Evolutionary conservation across 1,140 invertebrate species (phyloP).

Genomic region (Euura saliciscinereae): DNA sequence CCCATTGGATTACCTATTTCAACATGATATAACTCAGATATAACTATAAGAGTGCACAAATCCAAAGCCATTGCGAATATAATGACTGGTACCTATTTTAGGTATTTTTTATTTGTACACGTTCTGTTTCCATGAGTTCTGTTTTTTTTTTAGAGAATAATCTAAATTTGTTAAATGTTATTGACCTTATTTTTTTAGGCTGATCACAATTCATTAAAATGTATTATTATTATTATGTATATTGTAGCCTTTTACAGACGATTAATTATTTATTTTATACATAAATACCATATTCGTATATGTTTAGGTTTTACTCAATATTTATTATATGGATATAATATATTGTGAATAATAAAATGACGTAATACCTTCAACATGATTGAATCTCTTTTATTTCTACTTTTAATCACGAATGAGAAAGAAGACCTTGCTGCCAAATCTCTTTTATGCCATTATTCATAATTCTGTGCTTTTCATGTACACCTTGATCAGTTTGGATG

Average conservation of each 20-base stretch:
- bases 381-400: not conserved
- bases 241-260: slow-evolving; percentile 46
- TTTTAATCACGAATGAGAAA: not conserved
- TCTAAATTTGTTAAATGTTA: slow-evolving; percentile 14
- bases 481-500: no score
- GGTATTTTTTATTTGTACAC: slow-evolving; percentile 9
- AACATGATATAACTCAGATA: not conserved
- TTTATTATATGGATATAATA: slow-evolving; percentile 41
- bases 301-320: slow-evolving; percentile 24
- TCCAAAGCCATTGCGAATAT: not conserved
- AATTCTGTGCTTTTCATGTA: no score
- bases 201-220: slow-evolving; percentile 31
- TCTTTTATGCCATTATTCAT: no score
- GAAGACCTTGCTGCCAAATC: not conserved
- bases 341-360: slow-evolving; percentile 43
- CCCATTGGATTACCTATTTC: not conserved
- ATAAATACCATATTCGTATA: no score
- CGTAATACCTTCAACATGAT: slow-evolving; percentile 34
- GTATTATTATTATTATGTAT: slow-evolving; percentile 30
- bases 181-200: slow-evolving; percentile 25
- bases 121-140: not conserved
- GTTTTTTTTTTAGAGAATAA: slow-evolving; percentile 15
- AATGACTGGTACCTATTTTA: not conserved
- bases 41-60: slow-evolving; percentile 17
- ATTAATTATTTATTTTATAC: not conserved